Conservation (phyloP, 2,888 invertebrate genomes). For the Coronaproctus castanopsis region DNA sequence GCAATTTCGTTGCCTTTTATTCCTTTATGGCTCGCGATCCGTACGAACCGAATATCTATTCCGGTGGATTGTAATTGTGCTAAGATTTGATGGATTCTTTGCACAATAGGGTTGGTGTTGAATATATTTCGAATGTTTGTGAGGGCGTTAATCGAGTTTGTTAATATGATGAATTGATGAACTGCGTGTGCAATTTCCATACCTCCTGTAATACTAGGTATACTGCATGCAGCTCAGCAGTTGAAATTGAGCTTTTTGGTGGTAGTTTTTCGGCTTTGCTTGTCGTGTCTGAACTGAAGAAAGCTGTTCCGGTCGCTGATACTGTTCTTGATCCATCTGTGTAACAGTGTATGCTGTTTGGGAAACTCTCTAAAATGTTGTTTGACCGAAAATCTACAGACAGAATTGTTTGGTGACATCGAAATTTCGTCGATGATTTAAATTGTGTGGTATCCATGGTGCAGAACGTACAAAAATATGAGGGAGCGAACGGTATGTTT, state of each 20-base stretch:
- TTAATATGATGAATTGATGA: not conserved
- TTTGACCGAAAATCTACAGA: not conserved
- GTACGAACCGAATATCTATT: not conserved
- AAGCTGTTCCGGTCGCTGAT: not conserved
- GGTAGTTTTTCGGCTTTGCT: not conserved
- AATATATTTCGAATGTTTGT: not conserved
- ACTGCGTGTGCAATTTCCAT: not conserved
- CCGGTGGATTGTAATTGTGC: not conserved
- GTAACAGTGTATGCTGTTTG: not conserved
- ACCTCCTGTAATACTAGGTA: not conserved
- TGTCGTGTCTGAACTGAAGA: not conserved
- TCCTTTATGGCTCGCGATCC: not conserved
- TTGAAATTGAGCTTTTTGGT: not conserved
- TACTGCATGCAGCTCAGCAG: not conserved
- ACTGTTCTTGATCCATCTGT: not conserved
- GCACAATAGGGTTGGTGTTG: not conserved
- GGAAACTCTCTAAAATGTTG: not conserved
- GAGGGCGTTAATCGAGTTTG: not conserved
- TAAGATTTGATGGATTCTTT: not conserved
- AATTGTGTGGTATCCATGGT: not conserved
- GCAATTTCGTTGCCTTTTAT: too few species aligned
- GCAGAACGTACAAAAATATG: not conserved
- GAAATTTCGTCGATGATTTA: not conserved
- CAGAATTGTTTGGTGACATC: not conserved
- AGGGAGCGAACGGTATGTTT: not conserved